Conservation (phyloP, 2,888 invertebrate species). For the Phania funesta region DNA sequence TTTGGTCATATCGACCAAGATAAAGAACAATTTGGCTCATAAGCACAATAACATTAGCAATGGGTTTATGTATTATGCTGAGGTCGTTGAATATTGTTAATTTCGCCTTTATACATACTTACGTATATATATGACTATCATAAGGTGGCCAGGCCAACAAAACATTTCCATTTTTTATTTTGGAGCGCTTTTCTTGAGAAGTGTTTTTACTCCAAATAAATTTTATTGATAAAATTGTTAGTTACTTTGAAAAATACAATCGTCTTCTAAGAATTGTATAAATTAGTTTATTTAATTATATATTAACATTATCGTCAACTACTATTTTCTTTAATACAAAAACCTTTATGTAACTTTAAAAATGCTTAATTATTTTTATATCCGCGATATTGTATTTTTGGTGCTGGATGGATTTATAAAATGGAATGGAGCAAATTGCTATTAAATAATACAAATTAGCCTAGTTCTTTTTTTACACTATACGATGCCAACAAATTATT, state of each 20-base stretch:
- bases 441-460: conserved; percentile 3
- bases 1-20: conserved; percentile 92
- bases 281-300: no score
- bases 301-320: not conserved
- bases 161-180: not conserved
- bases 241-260: no score
- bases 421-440: conserved; percentile 16
- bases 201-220: not conserved
- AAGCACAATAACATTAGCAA: conserved; percentile 71
- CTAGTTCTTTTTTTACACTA: no score
- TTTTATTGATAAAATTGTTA: not conserved
- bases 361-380: conserved; percentile 41
- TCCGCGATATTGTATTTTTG: conserved; percentile 24
- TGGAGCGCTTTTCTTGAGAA: not conserved
- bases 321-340: not conserved
- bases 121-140: conserved; percentile 43
- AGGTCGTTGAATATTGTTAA: not conserved
- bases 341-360: not conserved
- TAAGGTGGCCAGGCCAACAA: conserved; percentile 44
- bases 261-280: no score
- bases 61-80: not conserved
- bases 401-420: conserved; percentile 51
- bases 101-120: not conserved
- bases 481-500: no score
- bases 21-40: conserved; percentile 96